phyloP scores from a whole-genome alignment of 2,888 invertebrate genomes.

The Phyllotreta cruciferae region DNA sequence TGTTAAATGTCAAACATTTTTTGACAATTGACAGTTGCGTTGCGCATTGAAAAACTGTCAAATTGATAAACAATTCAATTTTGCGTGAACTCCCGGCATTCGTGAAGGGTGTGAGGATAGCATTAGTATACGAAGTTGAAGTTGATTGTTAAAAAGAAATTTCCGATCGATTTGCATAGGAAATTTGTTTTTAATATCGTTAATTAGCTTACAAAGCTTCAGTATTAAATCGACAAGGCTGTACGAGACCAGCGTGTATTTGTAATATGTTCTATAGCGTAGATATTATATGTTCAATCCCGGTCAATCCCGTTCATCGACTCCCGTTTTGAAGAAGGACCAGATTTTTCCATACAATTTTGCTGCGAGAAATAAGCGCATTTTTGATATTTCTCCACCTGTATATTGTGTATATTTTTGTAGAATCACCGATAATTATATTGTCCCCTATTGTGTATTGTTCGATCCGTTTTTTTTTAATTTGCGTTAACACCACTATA shows the following conservation, averaged over 20 bases:
- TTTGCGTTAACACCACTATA: too few species aligned
- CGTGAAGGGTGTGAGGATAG: slow-evolving; percentile 23
- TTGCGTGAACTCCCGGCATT: slow-evolving; percentile 3
- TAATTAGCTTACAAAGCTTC: slow-evolving; percentile 19
- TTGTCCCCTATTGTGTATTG: slow-evolving; percentile 43
- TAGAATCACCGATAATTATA: slow-evolving; percentile 42
- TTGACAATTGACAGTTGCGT: too few species aligned
- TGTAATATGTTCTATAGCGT: slow-evolving; percentile 1
- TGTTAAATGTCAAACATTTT: neutral
- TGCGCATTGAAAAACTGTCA: too few species aligned
- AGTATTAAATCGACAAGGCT: slow-evolving; percentile 33
- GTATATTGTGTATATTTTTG: slow-evolving; percentile 55
- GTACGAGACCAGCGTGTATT: slow-evolving; percentile 35
- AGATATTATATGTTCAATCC: slow-evolving; percentile 15
- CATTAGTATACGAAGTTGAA: slow-evolving; percentile 12
- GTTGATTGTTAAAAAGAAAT: slow-evolving; percentile 17
- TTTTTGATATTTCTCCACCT: slow-evolving; percentile 55
- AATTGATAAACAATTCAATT: too few species aligned
- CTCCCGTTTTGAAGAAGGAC: slow-evolving; percentile 34
- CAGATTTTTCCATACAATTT: slow-evolving; percentile 28
- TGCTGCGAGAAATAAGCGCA: slow-evolving; percentile 48
- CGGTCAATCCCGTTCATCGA: slow-evolving; percentile 27
- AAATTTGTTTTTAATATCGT: slow-evolving; percentile 11
- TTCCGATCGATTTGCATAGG: slow-evolving; percentile 2
- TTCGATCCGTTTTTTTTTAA: slow-evolving; percentile 24